Evolutionary conservation across 2,888 invertebrate genomes (phyloP), one percentile per base, ranked within the genome.

Genomic region (Suillia variegata): DNA sequence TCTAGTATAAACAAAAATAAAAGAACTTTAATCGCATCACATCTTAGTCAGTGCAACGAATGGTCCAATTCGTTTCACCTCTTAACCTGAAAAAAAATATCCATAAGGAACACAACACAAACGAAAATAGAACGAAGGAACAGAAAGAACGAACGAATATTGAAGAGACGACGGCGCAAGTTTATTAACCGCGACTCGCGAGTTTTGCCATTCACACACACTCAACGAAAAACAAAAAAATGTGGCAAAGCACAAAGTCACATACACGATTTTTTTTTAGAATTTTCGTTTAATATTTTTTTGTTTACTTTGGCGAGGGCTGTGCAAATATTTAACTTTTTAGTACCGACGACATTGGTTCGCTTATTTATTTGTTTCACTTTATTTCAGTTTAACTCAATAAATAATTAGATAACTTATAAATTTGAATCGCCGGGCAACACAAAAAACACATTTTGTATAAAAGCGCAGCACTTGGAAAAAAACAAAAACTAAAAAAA

Each of bases 181-280:
- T 56, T 56, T 56, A 56, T 51, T 56, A 56, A 56, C 56, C 56
- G 56, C 56, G 51, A 42, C 31, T 42, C 24, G 5, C 5, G 26
- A 26, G 6, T 5, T 26, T 26, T 26, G 5, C 26, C 26, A 26
- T 26, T 5, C 26, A 26, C 10, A 26, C 26, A 26, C n/a, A n/a
- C n/a, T n/a, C n/a, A n/a, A n/a, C n/a, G n/a, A n/a, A n/a, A n/a
- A n/a, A n/a, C n/a, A n/a, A n/a, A n/a, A n/a, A n/a, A n/a, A n/a
- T n/a, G n/a, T n/a, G n/a, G 31, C 31, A 31, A 31, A 31, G 6
- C 6, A 8, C 6, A 6, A 31, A 38, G 38, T 4, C 6, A 38
- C 6, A 38, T 38, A 49, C 22, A 49, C 8, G 13, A 49, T 24
- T 13, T 22, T 49, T 22, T 24, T 22, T 22, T 49, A 21, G 22